These are phyloP conservation scores for Syncerus caffer DNA, from an alignment of 2,797 vertebrate genomes.

Conservation along the genomic window DNA sequence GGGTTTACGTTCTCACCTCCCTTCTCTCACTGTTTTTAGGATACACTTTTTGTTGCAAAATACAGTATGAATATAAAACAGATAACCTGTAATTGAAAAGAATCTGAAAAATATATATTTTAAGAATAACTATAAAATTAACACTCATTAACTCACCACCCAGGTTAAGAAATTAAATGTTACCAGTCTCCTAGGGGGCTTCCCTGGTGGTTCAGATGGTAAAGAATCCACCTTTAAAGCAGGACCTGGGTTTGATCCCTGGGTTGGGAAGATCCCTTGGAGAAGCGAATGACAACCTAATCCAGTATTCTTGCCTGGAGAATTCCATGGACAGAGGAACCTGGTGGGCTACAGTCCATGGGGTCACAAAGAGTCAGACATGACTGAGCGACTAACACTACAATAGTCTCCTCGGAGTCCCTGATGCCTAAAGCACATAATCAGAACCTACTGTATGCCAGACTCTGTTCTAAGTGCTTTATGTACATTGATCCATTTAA, in stretches of 20 bases:
- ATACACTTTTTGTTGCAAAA: slow-evolving; percentile 40
- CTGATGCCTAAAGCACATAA: background rate
- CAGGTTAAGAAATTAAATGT: slow-evolving; percentile 12
- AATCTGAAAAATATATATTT: background rate
- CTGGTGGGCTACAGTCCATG: background rate
- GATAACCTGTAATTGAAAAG: background rate
- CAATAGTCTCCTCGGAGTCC: background rate
- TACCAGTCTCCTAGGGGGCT: background rate
- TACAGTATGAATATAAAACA: slow-evolving; percentile 6
- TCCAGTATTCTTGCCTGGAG: background rate
- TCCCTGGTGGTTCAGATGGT: background rate
- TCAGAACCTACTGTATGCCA: background rate
- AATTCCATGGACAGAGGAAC: background rate
- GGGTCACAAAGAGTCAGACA: background rate
- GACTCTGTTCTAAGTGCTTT: background rate
- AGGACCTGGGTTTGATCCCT: background rate
- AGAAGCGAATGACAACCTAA: background rate
- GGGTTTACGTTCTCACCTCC: background rate
- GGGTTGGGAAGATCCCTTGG: background rate
- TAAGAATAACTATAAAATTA: slow-evolving; percentile 2
- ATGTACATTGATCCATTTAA: background rate
- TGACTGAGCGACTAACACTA: background rate
- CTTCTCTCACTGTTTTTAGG: background rate
- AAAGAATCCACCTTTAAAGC: background rate
- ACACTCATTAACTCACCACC: background rate